A percentile compares a stretch with the other conserved stretches of the same genome.
These are phyloP conservation scores for Amorpha juglandis DNA, from an alignment of 2,888 invertebrate species.

Conservation along the genomic window DNA sequence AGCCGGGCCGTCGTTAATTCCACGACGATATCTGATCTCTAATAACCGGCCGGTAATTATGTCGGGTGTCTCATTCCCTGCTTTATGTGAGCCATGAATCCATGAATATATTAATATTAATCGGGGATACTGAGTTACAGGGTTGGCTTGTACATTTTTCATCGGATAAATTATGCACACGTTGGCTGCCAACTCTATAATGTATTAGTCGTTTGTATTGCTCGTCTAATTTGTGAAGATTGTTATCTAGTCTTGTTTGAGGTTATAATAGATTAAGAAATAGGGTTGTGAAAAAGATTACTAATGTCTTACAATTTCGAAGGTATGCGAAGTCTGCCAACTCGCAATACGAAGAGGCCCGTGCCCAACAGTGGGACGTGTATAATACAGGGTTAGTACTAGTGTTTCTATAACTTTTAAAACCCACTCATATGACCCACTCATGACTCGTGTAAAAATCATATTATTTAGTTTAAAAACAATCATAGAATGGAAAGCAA, in stretches of 20 bases:
- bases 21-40: conserved; percentile 59
- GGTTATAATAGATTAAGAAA: not conserved
- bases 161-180: conserved; percentile 2
- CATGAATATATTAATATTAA: conserved; percentile 65
- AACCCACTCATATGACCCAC: too few species aligned
- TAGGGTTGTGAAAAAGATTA: not conserved
- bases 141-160: conserved; percentile 3
- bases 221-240: not conserved
- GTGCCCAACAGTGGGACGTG: too few species aligned
- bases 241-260: not conserved
- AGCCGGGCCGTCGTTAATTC: conserved; percentile 51
- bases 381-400: too few species aligned
- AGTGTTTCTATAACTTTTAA: too few species aligned
- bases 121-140: conserved; percentile 29
- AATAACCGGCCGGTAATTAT: conserved; percentile 66
- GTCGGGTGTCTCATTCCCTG: conserved; percentile 53
- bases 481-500: too few species aligned
- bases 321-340: too few species aligned
- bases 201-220: not conserved
- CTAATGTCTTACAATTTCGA: too few species aligned
- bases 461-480: too few species aligned
- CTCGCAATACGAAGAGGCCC: too few species aligned
- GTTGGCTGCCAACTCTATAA: conserved; percentile 1
- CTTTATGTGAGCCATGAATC: conserved; percentile 60
- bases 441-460: too few species aligned